Evolutionary conservation across 2,888 invertebrate genomes (phyloP), one percentile per base, ranked within the genome.

Genomic region (Drosophila pseudotakahashii): DNA sequence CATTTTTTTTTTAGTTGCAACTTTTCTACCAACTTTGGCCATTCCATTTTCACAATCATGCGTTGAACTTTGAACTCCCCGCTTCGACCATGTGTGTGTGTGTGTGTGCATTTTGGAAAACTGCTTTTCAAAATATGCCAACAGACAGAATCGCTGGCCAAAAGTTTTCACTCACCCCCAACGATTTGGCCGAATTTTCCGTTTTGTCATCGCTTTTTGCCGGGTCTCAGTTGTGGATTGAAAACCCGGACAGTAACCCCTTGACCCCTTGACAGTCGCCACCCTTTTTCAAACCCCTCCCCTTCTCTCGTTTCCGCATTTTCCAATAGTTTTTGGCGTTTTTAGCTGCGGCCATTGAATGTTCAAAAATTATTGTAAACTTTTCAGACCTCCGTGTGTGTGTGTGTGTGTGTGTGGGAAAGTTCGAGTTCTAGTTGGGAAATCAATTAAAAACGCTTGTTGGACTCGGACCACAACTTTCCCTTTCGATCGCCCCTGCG

Each of bases 41-140:
- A 89, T 88, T 89, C 89, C 84, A 86, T 89, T 88, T 88, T 87
- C 89, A 89, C 89, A 89, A 88, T 88, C 89, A 89, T 89, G 79
- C 89, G 85, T 85, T 89, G 89, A 89, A 82, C 88, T 88, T 80
- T 88, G 82, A 87, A 89, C 88, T 89, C 80, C 80, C 67, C 66
- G 74, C 66, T 63, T 66, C 55, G 34, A 41, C 52, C 48, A 44
- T 64, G 57, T 47, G 55, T 57, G 58, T 39, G 73, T 62, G 63
- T 47, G 74, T 59, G 63, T 61, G 69, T 67, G 72, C 44, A 76
- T 77, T 89, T 81, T 77, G 60, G 77, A 84, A 87, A 82, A 75
- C 80, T 72, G 73, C 75, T 78, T 83, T 86, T 87, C 76, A 85
- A 85, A 85, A 88, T 88, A 88, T 82, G 85, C 81, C 77, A 82